Percentiles rank a stretch among this genome's conserved stretches.
Conservation (phyloP, 92 coral and sea anemone species). For the Porites cylindrica region DNA sequence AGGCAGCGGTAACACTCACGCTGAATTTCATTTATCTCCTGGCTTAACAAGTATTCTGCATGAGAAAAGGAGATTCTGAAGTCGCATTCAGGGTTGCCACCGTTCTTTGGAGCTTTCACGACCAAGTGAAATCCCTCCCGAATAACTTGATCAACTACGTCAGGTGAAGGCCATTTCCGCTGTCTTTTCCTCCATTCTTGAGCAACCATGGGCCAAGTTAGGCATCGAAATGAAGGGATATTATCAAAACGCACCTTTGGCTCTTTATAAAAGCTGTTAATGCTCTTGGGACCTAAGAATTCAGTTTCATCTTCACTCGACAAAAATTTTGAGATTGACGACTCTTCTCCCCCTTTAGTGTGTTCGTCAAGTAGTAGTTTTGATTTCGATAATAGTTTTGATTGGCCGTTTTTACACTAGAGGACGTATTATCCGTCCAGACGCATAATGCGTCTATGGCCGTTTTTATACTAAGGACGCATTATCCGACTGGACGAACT, state of each 20-base stretch:
- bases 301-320: too few species aligned
- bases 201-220: conserved; percentile 31
- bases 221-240: conserved; percentile 61
- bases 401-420: too few species aligned
- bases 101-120: conserved; percentile 60
- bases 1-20: too few species aligned
- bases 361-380: not conserved
- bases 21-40: too few species aligned
- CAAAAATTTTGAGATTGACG: too few species aligned
- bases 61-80: conserved; percentile 84
- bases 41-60: conserved; percentile 25
- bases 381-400: too few species aligned
- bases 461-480: too few species aligned
- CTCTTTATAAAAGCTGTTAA: too few species aligned
- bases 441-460: too few species aligned
- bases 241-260: conserved; percentile 38
- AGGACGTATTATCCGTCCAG: too few species aligned
- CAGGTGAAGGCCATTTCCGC: conserved; percentile 73
- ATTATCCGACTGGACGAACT: too few species aligned
- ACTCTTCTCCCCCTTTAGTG: not conserved
- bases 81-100: conserved; percentile 44
- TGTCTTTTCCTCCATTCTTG: conserved; percentile 67
- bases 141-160: conserved; percentile 50
- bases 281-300: too few species aligned
- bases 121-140: conserved; percentile 44